phyloP scores from a whole-genome alignment of 2,113 vertebrate genomes.

The Condylura cristata region DNA sequence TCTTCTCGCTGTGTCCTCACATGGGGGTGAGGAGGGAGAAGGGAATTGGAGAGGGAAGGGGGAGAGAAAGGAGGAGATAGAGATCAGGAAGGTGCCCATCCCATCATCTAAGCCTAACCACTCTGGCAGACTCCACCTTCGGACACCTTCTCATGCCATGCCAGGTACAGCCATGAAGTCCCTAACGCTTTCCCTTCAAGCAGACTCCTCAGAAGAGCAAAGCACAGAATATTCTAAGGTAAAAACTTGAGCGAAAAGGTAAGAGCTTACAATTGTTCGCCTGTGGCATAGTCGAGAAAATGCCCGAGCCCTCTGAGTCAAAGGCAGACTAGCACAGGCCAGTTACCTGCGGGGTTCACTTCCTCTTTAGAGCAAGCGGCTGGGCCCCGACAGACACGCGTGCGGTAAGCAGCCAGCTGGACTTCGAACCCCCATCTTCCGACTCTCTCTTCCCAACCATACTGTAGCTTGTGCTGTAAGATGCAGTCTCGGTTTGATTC shows the following conservation, averaged over 20 bases:
- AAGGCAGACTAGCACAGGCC: background rate
- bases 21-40: background rate
- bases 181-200: background rate
- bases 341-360: background rate
- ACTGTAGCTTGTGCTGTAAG: background rate
- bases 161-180: background rate
- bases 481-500: background rate
- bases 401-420: background rate
- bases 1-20: background rate
- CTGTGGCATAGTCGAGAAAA: background rate
- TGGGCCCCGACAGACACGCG: background rate
- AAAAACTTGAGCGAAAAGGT: background rate
- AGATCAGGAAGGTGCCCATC: background rate
- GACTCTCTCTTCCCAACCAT: background rate
- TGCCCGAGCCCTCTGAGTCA: background rate
- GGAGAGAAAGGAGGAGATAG: too few species aligned
- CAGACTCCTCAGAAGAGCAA: background rate
- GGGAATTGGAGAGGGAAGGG: background rate
- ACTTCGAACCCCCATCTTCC: slow-evolving; percentile 13
- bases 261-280: background rate
- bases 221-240: background rate
- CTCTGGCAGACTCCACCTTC: background rate
- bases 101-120: background rate
- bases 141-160: background rate
- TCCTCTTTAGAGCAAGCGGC: background rate